phyloP scores from a whole-genome alignment of 2,888 invertebrate genomes.

The Luffia ferchaultella region DNA sequence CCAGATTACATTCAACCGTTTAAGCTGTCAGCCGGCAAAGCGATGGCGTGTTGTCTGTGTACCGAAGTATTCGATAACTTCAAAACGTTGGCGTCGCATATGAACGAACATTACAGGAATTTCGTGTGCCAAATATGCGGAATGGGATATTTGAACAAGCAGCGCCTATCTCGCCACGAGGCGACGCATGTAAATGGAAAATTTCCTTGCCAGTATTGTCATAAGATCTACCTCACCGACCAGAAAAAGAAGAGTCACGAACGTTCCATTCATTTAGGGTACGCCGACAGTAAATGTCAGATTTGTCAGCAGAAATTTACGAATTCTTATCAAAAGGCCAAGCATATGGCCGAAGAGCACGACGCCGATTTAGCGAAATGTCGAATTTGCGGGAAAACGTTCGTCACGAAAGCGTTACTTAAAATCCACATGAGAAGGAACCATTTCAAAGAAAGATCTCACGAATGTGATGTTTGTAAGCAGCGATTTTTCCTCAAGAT shows the following conservation, averaged over 20 bases:
- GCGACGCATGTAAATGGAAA: slow-evolving; percentile 44
- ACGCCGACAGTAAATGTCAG: slow-evolving; percentile 30
- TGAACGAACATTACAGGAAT: slow-evolving; percentile 52
- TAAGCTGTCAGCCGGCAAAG: slow-evolving; percentile 39
- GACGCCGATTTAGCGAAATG: slow-evolving; percentile 48
- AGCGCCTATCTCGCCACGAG: slow-evolving; percentile 44
- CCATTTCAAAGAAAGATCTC: slow-evolving; percentile 19
- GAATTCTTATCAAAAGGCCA: slow-evolving; percentile 52
- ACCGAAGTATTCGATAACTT: slow-evolving; percentile 45
- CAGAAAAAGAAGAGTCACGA: slow-evolving; percentile 40
- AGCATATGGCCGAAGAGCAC: slow-evolving; percentile 53
- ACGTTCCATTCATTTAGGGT: slow-evolving; percentile 34
- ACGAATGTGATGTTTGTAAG: slow-evolving; percentile 3
- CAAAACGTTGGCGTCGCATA: slow-evolving; percentile 51
- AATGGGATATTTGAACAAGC: slow-evolving; percentile 50
- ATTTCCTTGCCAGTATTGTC: slow-evolving; percentile 44
- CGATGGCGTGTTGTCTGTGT: slow-evolving; percentile 47
- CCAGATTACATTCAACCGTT: slow-evolving; percentile 49
- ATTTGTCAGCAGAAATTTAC: slow-evolving; percentile 53
- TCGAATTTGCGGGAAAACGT: slow-evolving; percentile 49
- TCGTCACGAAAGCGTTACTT: slow-evolving; percentile 51
- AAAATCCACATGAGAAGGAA: slow-evolving; percentile 43
- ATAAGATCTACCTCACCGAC: slow-evolving; percentile 29
- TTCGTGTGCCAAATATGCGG: slow-evolving; percentile 54
- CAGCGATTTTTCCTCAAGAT: slow-evolving; percentile 2